Base-by-base conservation (phyloP, 2,888 invertebrate genomes). In the Taphrorychus bicolor region DNA sequence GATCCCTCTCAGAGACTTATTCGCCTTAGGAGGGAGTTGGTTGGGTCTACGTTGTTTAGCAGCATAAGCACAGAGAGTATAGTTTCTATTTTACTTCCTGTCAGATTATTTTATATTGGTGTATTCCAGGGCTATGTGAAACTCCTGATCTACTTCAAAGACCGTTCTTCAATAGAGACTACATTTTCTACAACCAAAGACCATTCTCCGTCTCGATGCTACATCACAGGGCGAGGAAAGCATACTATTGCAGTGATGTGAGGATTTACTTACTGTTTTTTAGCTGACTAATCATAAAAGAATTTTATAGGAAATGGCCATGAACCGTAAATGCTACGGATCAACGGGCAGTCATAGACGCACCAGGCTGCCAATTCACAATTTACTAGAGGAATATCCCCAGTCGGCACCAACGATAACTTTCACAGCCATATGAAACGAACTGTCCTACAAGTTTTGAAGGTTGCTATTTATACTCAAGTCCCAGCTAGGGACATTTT, bases 371-470 rank as follows among this genome's bases (percentile, higher is more conserved):
- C 58, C 70, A 59, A 51, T 66, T 59, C 53, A 73, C 69, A 64
- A 65, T 71, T 56, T 72, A 70, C 41, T 74, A 69, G 69, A 67
- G 7, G 73, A 78, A 16, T 79, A 80, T 52, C 86, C 86, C 72
- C 84, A 87, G 76, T 88, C 88, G 0, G 88, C 87, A 2, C 88
- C 88, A 0, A 85, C 82, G n/a, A 87, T 88, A 23, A 83, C 86
- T 16, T 88, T 88, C 79, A 86, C 85, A 3, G 72, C 74, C 24
- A 64, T 58, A 21, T 14, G 21, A 18, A 72, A 68, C 42, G 74
- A 73, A 54, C 61, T 62, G 57, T 48, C 60, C 5, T 56, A 60
- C 23, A 69, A 58, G 41, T 66, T 57, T 52, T 65, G 21, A 51
- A n/a, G n/a, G n/a, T 22, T 21, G 18, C 19, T 19, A 51, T 18